A percentile compares a stretch with the other conserved stretches of the same genome.
Conservation (phyloP, 2,113 vertebrate species). For the Caretta caretta region DNA sequence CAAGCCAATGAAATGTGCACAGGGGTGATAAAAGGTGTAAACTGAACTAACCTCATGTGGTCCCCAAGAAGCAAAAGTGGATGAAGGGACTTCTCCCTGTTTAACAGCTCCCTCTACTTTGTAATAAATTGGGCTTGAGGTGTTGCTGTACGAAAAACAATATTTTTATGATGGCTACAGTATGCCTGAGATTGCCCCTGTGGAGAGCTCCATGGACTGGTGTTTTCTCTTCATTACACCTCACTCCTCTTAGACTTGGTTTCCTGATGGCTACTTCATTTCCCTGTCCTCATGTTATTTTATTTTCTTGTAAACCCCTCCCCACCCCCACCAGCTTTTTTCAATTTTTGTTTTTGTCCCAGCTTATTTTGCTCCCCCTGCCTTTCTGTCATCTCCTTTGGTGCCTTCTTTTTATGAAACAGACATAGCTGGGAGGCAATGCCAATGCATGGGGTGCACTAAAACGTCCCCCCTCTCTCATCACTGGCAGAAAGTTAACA, state of each 20-base stretch:
- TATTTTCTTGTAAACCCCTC: conserved; percentile 34
- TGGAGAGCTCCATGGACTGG: conserved; percentile 2
- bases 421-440: not conserved
- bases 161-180: conserved; percentile 64
- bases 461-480: not conserved
- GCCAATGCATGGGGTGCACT: not conserved
- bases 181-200: conserved; percentile 32
- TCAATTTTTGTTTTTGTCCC: not conserved
- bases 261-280: conserved; percentile 59
- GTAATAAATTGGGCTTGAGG: conserved; percentile 57
- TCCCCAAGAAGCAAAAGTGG: conserved; percentile 52
- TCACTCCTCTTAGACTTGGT: conserved; percentile 28
- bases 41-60: conserved; percentile 67
- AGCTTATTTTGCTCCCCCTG: not conserved
- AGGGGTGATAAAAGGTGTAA: conserved; percentile 68
- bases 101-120: conserved; percentile 33
- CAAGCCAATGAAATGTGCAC: conserved; percentile 31
- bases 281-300: conserved; percentile 36
- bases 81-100: conserved; percentile 42
- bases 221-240: conserved; percentile 71
- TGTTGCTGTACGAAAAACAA: conserved; percentile 68
- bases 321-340: not conserved
- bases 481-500: not conserved
- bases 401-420: not conserved
- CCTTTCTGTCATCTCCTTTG: not conserved